Evolutionary conservation across 2,113 vertebrate species (phyloP), one percentile per base, ranked within the genome.

Genomic region (Istiophorus platypterus): DNA sequence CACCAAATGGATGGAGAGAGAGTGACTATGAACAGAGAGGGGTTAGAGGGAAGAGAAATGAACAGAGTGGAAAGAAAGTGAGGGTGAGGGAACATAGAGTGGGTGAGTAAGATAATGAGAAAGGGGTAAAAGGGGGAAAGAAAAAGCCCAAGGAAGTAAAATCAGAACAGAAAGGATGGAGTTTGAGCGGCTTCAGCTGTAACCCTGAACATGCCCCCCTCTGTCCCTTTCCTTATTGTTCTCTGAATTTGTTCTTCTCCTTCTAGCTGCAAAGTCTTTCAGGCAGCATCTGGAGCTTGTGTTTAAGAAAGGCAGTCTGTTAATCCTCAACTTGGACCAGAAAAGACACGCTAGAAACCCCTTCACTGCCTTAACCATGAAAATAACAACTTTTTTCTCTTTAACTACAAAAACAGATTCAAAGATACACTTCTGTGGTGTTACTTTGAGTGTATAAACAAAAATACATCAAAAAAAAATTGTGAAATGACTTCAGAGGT

Each of bases 1-100:
- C 92, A 86, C 85, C 82, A 81, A 91, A 94, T 92, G 91, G 91
- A 94, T 82, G 80, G 90, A 91, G 91, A 92, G 88, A 89, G 91
- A 87, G 84, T 1, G 71, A 66, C 77, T 47, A 63, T 88, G 87
- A 88, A 78, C 78, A 81, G 54, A 82, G 82, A 84, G 75, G 66
- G 75, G 89, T 89, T 87, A 86, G 85, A 87, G 81, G 76, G 81
- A 85, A 84, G 80, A 82, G 77, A 84, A 85, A 80, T 71, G 80
- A 87, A 90, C 85, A 86, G 89, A 81, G 77, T 82, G 72, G 72
- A 85, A 78, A 86, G 73, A 93, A 89, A 89, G 85, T 72, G 76
- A 86, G 61, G 78, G 88, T 76, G 81, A 83, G 45, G 64, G 54
- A 84, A 84, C 79, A 82, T 37, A 66, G 65, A 81, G 84, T 8